Evolutionary conservation across 2,113 vertebrate genomes (phyloP), one percentile per base, ranked within the genome.

Genomic region (Phodopus roborovskii): DNA sequence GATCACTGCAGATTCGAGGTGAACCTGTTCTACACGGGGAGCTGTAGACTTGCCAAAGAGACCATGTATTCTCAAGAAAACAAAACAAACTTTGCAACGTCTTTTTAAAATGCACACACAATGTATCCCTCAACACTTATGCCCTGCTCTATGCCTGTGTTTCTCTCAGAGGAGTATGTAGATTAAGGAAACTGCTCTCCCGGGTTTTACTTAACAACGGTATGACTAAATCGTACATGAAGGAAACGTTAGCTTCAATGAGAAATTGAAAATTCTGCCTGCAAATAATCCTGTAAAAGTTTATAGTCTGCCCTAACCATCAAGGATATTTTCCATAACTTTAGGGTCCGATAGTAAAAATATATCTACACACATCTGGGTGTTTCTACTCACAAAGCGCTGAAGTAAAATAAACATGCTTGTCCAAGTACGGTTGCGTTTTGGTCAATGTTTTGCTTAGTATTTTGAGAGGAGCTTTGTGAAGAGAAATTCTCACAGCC

Each of bases 361-460:
- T 96, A 96, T 95, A 95, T 96, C 96, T 90, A 96, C 94, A 96
- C 95, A 96, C 82, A 85, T 77, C 95, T 92, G 97, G 84, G 97
- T 95, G 95, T 96, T 97, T 98, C 97, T 97, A 97, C 97, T 97
- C 97, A 97, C 96, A 97, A 95, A 96, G 91, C 92, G 96, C 94
- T 95, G 87, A 97, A 97, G 92, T 97, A 97, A 98, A 98, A 97
- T 97, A 98, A 97, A 97, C 93, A 95, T 97, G 95, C 97, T 97
- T 98, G 97, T 97, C 97, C 96, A 98, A 97, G 97, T 98, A 97
- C 91, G 71, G 97, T 95, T 97, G 96, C 7, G 30, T 97, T 97
- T 96, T 88, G 96, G 97, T 97, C 95, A 96, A 94, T 92, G 95
- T 97, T 97, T 97, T 97, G 92, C 96, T 98, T 97, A 96, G 97